Percentiles rank a stretch among this genome's conserved stretches.
These are phyloP conservation scores for Solea senegalensis DNA, from an alignment of 2,113 vertebrate genomes.

Conservation along the genomic window DNA sequence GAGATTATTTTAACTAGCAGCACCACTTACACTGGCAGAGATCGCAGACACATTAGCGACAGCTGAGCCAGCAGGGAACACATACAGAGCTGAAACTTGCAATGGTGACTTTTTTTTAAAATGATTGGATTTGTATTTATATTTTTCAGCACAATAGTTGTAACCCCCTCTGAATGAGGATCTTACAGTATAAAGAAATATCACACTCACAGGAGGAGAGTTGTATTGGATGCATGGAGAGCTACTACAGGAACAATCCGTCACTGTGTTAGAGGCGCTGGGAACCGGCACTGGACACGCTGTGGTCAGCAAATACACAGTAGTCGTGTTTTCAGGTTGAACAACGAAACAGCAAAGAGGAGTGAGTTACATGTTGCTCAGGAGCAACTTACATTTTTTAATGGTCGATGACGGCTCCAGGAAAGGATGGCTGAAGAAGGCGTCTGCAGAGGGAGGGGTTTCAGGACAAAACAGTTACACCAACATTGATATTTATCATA, in stretches of 20 bases:
- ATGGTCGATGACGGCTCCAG: slow-evolving; percentile 88
- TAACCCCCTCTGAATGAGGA: slow-evolving; percentile 28
- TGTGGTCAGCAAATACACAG: slow-evolving; percentile 52
- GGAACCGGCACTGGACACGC: slow-evolving; percentile 96
- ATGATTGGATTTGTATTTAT: neutral
- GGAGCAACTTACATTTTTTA: slow-evolving; percentile 88
- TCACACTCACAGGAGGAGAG: slow-evolving; percentile 92
- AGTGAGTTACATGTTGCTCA: slow-evolving; percentile 79
- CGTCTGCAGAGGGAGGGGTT: slow-evolving; percentile 80
- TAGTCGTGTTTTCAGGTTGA: slow-evolving; percentile 1
- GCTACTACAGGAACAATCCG: slow-evolving; percentile 89
- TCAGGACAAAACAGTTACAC: neutral
- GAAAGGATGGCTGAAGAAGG: slow-evolving; percentile 95
- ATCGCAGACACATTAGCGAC: neutral
- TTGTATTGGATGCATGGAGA: slow-evolving; percentile 92
- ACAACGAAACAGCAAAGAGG: neutral
- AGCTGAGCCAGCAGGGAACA: neutral
- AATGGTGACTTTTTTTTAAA: neutral
- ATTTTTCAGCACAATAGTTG: neutral
- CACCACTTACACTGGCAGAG: neutral
- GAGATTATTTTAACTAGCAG: slow-evolving; percentile 1
- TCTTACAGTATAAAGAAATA: slow-evolving; percentile 1
- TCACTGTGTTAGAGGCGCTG: slow-evolving; percentile 81
- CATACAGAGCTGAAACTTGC: neutral
- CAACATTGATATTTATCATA: neutral